Conservation (phyloP, 2,797 vertebrate genomes). For the Spatula versicolor region DNA sequence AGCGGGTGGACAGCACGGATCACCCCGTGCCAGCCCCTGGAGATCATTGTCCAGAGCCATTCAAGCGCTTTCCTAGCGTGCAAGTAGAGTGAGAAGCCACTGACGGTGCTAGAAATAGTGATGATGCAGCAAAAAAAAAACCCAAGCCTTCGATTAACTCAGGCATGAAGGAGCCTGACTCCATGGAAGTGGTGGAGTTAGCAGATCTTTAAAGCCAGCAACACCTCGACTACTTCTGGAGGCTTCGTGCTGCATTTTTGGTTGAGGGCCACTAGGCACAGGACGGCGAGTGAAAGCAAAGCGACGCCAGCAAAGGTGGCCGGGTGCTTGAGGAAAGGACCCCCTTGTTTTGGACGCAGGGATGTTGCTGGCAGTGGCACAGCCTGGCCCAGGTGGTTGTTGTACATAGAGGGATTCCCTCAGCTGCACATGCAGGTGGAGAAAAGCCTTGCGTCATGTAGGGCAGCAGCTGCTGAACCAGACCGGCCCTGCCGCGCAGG, state of each 20-base stretch:
- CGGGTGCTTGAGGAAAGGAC: background rate
- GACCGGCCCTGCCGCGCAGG: background rate
- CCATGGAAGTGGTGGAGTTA: background rate
- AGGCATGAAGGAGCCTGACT: background rate
- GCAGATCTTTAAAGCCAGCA: conserved; percentile 5
- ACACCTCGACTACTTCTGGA: rapidly evolving
- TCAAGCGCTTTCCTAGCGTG: background rate
- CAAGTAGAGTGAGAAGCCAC: rapidly evolving
- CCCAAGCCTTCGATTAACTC: background rate
- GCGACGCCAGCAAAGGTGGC: background rate
- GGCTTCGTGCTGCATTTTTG: background rate
- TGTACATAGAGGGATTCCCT: background rate
- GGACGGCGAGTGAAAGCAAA: background rate
- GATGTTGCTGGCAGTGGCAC: background rate
- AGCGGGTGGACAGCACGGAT: rapidly evolving
- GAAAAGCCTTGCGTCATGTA: background rate
- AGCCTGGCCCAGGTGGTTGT: background rate
- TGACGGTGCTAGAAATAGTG: background rate
- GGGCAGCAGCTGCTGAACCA: background rate
- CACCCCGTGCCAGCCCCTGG: rapidly evolving
- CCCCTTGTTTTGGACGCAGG: background rate
- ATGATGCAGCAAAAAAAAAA: background rate
- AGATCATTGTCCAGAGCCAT: background rate
- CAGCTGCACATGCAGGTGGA: background rate
- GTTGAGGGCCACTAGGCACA: background rate